Evolutionary conservation across 2,113 vertebrate species (phyloP), one percentile per base, ranked within the genome.

Genomic region (Pachypanchax playfairii): DNA sequence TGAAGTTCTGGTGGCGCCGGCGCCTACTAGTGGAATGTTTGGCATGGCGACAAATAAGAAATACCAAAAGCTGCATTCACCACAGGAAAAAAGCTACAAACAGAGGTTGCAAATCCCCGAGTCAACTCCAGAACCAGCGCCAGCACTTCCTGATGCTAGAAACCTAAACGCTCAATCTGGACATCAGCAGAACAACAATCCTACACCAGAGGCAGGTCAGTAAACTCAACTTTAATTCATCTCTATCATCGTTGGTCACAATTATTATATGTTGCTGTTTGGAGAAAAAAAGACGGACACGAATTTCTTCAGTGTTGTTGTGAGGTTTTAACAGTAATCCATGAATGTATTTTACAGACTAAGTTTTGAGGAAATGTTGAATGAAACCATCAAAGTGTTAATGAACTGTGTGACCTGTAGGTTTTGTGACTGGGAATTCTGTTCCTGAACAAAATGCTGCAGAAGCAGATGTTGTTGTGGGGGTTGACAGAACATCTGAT

Each of bases 381-480:
- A 28, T 22, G 10, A 11, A 57, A 49, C 41, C 14, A 36, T 54
- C 5, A 10, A 22, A 42, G 52, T 54, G 54, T 22, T 65, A 50
- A 70, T 75, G 18, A 35, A 58, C 44, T 65, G 36, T 86, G 31
- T 85, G 81, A 53, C 71, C 79, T 79, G 7, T 43, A 89, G 79
- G 82, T 84, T 86, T 80, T 82, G 55, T 86, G 65, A 84, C 85
- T 54, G 85, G 79, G 41, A 70, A 58, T 52, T 71, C 68, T 48
- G 64, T 68, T 42, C 80, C 70, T 69, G 75, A 74, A 49, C 72
- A 81, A 54, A 85, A 65, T 58, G 44, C 43, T 42, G 20, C 75
- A 59, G 78, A 65, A 56, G 31, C 65, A 42, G 79, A 82, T 8
- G 36, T 52, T 69, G 14, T 61, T 61, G 57, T 75, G 39, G 73